Conservation (phyloP, 2,113 vertebrate species). For the Trichomycterus rosablanca region DNA sequence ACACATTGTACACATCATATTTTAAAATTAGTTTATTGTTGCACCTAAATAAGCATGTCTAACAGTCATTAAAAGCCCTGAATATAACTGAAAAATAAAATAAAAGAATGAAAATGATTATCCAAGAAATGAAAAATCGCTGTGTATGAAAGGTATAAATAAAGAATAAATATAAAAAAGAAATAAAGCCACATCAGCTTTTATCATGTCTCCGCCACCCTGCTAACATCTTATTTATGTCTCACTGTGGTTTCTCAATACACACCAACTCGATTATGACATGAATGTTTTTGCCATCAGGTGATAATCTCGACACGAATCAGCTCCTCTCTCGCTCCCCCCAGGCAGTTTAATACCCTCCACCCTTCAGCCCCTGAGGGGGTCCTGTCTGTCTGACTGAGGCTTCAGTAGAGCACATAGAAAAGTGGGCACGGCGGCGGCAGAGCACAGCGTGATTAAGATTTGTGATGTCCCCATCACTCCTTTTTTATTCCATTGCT, state of each 20-base stretch:
- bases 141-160: neutral
- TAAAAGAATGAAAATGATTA: neutral
- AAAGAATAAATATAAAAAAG: constrained; percentile 24
- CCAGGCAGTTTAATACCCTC: constrained; percentile 23
- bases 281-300: constrained; percentile 29
- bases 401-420: neutral
- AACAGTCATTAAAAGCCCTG: no score
- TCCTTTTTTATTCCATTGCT: constrained; percentile 1
- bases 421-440: neutral
- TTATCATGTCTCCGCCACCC: constrained; percentile 45
- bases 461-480: constrained; percentile 25
- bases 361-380: neutral
- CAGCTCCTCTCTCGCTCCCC: constrained; percentile 14
- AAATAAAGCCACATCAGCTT: constrained; percentile 42
- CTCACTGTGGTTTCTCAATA: constrained; percentile 41
- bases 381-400: constrained; percentile 5
- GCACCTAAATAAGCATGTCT: no score
- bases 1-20: no score
- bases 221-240: constrained; percentile 42
- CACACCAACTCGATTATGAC: constrained; percentile 30
- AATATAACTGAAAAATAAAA: neutral
- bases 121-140: neutral
- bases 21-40: no score
- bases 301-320: constrained; percentile 41
- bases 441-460: constrained; percentile 32